Conservation (phyloP, 2,888 invertebrate genomes). For the Eulithis prunata region DNA sequence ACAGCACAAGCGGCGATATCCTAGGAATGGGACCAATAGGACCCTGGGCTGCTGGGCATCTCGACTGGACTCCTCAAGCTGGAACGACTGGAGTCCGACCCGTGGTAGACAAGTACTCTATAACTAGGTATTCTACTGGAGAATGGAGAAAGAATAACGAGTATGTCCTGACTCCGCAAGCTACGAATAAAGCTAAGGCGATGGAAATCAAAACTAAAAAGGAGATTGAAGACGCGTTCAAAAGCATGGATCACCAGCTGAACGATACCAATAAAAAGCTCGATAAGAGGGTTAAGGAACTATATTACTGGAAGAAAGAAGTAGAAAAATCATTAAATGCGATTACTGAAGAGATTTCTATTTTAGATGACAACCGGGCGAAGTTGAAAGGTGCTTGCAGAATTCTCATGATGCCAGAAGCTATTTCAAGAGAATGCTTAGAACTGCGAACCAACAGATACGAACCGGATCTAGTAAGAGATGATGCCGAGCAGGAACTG, state of each 20-base stretch:
- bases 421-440: slow-evolving; percentile 89
- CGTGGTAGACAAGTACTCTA: slow-evolving; percentile 91
- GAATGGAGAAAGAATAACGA: slow-evolving; percentile 88
- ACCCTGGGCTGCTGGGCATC: slow-evolving; percentile 90
- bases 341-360: slow-evolving; percentile 87
- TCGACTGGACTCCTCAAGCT: slow-evolving; percentile 89
- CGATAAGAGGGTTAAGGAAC: slow-evolving; percentile 57
- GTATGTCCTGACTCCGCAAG: slow-evolving; percentile 71
- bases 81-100: slow-evolving; percentile 90
- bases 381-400: slow-evolving; percentile 87
- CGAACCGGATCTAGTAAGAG: slow-evolving; percentile 90
- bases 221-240: slow-evolving; percentile 82
- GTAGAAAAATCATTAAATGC: slow-evolving; percentile 86
- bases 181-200: slow-evolving; percentile 63
- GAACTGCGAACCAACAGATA: slow-evolving; percentile 87
- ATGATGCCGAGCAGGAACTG: slow-evolving; percentile 91
- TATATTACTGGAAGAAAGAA: slow-evolving; percentile 88
- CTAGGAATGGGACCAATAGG: slow-evolving; percentile 78
- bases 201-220: slow-evolving; percentile 57
- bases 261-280: slow-evolving; percentile 72
- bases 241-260: slow-evolving; percentile 79
- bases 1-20: slow-evolving; percentile 73
- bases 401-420: slow-evolving; percentile 88
- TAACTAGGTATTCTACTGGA: slow-evolving; percentile 88
- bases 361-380: slow-evolving; percentile 86